Base-by-base conservation (phyloP, 1,140 invertebrate genomes). In the Helicoverpa zea region DNA sequence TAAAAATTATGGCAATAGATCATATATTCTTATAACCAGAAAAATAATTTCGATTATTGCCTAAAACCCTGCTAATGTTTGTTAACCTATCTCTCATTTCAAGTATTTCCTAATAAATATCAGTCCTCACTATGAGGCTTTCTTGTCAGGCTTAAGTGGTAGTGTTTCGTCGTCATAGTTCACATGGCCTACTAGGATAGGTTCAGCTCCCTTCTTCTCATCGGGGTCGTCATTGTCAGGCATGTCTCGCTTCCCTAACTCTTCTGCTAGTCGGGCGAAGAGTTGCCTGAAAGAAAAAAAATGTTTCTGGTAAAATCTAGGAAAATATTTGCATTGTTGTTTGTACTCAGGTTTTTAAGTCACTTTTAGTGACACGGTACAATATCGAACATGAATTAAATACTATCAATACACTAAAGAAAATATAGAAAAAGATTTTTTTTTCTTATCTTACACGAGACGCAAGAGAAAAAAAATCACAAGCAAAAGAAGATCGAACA, bases 161-260 rank as follows among this genome's bases (percentile, higher is more conserved):
- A 93, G 64, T 3, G 91, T 93, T 70, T 94, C 93, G 23, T 94
- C 93, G 13, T 90, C 87, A 29, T 88, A 92, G 43, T 94, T 88
- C 0, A 92, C 79, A 61, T 79, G 87, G 0, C 87, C 84, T 5
- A 92, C n/a, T 16, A 94, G 82, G 4, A 94, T 76, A 9, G 93
- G 92, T 61, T 92, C 91, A 0, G 89, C 89, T 3, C 91, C 92
- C 49, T 90, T 89, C 16, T 92, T 86, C 43, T 90, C 88, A n/a
- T 89, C 16, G 0, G 79, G 84, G 0, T 89, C 82, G 12, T 91
- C 83, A 10, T 88, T 81, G 11, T 77, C 83, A 0, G 91, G 89
- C 79, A 93, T 68, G 14, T 94, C 92, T 14, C 89, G 81, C 76
- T 92, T 92, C 52, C 89, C 83, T 73, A 94, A 79, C 66, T 94